Evolutionary conservation across 2,113 vertebrate species (phyloP), one percentile per base, ranked within the genome.

Genomic region (Lepidothrix coronata): DNA sequence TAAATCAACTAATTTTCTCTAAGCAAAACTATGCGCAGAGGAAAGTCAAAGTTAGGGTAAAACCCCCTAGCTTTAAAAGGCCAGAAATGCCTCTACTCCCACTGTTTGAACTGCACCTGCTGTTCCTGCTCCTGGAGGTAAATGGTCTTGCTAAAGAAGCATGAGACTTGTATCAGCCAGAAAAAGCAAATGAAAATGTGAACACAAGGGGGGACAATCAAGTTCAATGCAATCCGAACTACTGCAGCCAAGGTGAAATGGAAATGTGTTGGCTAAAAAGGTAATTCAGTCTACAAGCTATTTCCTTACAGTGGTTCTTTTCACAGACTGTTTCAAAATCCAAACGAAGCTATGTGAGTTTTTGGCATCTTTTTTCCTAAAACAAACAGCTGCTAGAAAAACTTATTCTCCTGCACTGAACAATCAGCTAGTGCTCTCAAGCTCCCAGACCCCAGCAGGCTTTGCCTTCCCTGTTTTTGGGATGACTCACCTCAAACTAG

Each of bases 151-250:
- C 85, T 87, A 90, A 97, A 97, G 84, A 96, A 91, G 97, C 96
- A 27, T 70, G 90, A 95, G 96, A 93, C 95, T 97, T 95, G 78
- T 93, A 97, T 97, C 92, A 85, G 94, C 97, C 98, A 98, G 98
- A 98, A 98, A 98, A 97, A 98, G 97, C 91, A 96, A 96, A 94
- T 6, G 97, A 97, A 98, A 98, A 98, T 98, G 98, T 99, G 98
- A 99, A 99, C 98, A 98, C 16, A 76, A 96, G 95, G 98, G 98
- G 88, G 98, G 93, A 96, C 85, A 91, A 74, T 95, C 95, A 89
- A 95, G 93, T 91, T 97, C 82, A 95, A 94, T 97, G 98, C 98
- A 98, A 99, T 97, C 91, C 95, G 97, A 98, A 97, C 98, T 97
- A 93, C 63, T n/a, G 58, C 52, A 96, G 95, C 66, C 30, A 66